A percentile compares a stretch with the other conserved stretches of the same genome.
phyloP scores from a whole-genome alignment of 2,113 vertebrate genomes.

The Butorides virescens region DNA sequence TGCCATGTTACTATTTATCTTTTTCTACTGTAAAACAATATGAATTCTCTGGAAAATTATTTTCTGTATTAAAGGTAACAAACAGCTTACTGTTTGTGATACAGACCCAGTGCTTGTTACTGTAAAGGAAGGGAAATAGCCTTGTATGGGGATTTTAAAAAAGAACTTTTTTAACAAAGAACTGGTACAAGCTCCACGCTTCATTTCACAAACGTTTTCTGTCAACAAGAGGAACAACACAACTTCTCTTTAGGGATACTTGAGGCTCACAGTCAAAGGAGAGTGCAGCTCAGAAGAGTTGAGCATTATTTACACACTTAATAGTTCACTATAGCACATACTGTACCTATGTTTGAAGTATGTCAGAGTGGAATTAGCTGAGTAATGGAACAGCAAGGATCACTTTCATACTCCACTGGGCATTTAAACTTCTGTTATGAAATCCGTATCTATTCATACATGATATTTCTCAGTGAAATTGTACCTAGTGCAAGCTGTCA shows the following conservation, averaged over 20 bases:
- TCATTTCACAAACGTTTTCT: not conserved
- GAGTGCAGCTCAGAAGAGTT: not conserved
- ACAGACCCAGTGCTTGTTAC: not conserved
- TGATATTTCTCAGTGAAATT: slow-evolving; percentile 33
- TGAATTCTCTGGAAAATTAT: not conserved
- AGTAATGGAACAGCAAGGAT: slow-evolving; percentile 29
- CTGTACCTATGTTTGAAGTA: not conserved
- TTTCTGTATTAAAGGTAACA: not conserved
- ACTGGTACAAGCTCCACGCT: not conserved
- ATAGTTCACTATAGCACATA: not conserved
- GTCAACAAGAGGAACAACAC: not conserved
- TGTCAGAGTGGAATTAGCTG: not conserved
- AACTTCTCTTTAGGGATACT: not conserved
- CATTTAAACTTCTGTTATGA: slow-evolving; percentile 35
- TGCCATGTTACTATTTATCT: not conserved
- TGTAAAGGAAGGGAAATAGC: not conserved
- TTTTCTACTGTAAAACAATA: not conserved
- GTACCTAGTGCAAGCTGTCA: slow-evolving; percentile 58
- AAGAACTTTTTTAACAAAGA: not conserved
- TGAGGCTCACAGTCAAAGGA: not conserved
- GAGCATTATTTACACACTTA: not conserved
- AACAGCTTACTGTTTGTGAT: not conserved
- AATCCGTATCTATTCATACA: slow-evolving; percentile 21
- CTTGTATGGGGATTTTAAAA: not conserved
- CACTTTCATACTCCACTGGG: slow-evolving; percentile 23